These are phyloP conservation scores for Colistium nudipinnis DNA, from an alignment of 2,113 vertebrate species.

Conservation along the genomic window DNA sequence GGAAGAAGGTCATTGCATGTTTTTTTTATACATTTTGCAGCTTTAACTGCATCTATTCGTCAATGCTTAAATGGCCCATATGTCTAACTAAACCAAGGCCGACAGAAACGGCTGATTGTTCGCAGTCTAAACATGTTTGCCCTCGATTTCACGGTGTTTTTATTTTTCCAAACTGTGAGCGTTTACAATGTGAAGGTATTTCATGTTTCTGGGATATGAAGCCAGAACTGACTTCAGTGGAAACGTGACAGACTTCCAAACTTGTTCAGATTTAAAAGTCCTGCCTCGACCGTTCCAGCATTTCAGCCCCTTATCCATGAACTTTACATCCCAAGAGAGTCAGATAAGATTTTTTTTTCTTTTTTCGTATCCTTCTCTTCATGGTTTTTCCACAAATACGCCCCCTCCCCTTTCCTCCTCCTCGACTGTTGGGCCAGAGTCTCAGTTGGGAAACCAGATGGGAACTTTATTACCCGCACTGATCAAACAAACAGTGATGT, in stretches of 20 bases:
- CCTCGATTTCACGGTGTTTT: neutral
- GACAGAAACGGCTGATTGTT: conserved; percentile 9
- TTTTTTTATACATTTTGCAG: too few species aligned
- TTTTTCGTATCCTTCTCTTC: conserved; percentile 18
- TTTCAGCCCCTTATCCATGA: conserved; percentile 28
- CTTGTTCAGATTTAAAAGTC: neutral
- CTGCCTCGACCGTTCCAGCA: neutral
- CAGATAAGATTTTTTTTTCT: conserved; percentile 24
- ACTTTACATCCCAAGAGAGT: conserved; percentile 34
- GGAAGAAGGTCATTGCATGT: too few species aligned
- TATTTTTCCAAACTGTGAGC: neutral
- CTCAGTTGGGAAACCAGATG: conserved; percentile 61
- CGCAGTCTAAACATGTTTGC: conserved; percentile 20
- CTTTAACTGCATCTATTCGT: neutral
- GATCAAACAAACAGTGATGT: conserved; percentile 76
- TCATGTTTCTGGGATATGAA: neutral
- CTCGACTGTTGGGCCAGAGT: conserved; percentile 19
- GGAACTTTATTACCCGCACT: conserved; percentile 69
- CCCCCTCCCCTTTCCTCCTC: conserved; percentile 39
- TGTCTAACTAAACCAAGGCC: neutral
- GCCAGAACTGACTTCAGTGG: neutral
- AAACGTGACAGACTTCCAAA: neutral
- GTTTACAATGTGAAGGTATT: neutral
- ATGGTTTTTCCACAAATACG: conserved; percentile 54
- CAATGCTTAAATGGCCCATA: neutral